These are phyloP conservation scores for Gallinago media DNA, from an alignment of 2,113 vertebrate genomes.

Conservation along the genomic window DNA sequence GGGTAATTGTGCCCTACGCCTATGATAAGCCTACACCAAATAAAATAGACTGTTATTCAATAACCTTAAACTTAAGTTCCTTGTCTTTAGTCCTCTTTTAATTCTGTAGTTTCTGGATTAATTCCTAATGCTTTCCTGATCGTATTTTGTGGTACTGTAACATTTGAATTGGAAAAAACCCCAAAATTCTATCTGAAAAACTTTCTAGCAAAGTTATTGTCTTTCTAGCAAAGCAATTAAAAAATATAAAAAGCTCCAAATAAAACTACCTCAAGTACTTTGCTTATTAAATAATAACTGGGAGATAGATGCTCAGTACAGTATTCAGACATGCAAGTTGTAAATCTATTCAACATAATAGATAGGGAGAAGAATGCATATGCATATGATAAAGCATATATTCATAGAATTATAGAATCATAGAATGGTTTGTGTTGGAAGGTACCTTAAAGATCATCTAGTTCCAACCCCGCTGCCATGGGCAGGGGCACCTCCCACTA, in stretches of 20 bases:
- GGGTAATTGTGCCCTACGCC: neutral
- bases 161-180: neutral
- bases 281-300: conserved; percentile 40
- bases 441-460: too few species aligned
- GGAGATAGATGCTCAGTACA: neutral
- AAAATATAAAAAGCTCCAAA: neutral
- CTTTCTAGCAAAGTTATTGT: neutral
- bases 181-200: conserved; percentile 12
- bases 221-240: neutral
- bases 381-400: conserved; percentile 7
- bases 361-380: neutral
- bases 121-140: neutral
- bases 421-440: too few species aligned
- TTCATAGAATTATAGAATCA: too few species aligned
- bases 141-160: neutral
- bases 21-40: neutral
- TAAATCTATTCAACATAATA: conserved; percentile 53
- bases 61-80: neutral
- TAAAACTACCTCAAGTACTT: neutral
- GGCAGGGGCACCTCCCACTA: too few species aligned
- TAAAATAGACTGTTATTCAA: neutral
- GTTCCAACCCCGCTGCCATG: too few species aligned
- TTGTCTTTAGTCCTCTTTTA: neutral
- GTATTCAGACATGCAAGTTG: conserved; percentile 8
- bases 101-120: neutral